Percentiles rank a stretch among this genome's conserved stretches.
Evolutionary conservation across 2,797 vertebrate species (phyloP).

Genomic region (Pantherophis alleghaniensis): DNA sequence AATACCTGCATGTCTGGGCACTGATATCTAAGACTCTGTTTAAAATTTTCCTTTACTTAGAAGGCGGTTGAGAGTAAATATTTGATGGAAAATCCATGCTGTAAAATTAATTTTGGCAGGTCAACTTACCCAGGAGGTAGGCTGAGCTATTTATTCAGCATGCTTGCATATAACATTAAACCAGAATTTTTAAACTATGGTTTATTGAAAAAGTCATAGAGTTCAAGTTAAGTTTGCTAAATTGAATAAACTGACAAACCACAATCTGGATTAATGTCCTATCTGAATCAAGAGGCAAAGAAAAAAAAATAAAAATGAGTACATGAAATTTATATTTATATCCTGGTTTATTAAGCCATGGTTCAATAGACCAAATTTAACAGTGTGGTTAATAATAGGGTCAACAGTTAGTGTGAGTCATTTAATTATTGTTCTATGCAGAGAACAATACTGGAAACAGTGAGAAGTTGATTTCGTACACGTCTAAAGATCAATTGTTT

Average conservation of each 20-base stretch:
- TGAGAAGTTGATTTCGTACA: not conserved
- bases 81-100: not conserved
- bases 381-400: not conserved
- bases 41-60: not conserved
- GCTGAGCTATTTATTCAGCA: not conserved
- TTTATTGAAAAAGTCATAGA: not conserved
- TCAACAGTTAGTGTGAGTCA: conserved; percentile 6
- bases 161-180: not conserved
- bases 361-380: not conserved
- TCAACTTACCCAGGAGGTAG: not conserved
- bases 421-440: conserved; percentile 1
- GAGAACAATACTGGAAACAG: not conserved
- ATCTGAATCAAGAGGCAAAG: not conserved
- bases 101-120: not conserved
- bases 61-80: not conserved
- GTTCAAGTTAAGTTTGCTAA: not conserved
- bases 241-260: not conserved
- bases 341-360: not conserved
- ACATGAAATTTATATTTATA: not conserved
- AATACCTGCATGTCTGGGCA: not conserved
- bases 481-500: not conserved
- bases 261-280: not conserved
- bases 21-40: not conserved
- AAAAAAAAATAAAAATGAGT: not conserved
- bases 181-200: not conserved